phyloP scores from a whole-genome alignment of 2,888 invertebrate species.

The Cerastoderma edule region DNA sequence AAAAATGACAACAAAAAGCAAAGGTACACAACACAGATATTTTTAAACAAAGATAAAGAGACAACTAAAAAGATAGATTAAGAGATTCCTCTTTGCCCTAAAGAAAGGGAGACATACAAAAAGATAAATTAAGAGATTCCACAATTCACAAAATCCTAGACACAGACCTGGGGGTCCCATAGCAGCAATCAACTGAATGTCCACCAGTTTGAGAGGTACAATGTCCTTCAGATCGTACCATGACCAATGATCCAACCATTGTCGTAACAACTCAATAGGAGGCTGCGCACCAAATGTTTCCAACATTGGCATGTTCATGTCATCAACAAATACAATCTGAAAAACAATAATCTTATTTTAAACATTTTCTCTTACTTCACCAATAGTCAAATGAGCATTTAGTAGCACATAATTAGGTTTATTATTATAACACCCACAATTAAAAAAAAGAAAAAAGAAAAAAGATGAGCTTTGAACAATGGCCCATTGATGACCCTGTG shows the following conservation, averaged over 20 bases:
- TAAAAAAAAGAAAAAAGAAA: too few relatives aligned
- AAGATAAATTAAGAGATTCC: neutral
- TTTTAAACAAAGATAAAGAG: too few relatives aligned
- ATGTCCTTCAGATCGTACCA: constrained; percentile 84
- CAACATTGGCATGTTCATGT: constrained; percentile 96
- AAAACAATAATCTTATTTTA: neutral
- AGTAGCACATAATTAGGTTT: too few relatives aligned
- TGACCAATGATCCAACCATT: constrained; percentile 84
- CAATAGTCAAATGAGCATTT: too few relatives aligned
- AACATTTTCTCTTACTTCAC: neutral
- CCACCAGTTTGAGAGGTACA: constrained; percentile 82
- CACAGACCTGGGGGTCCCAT: constrained; percentile 83
- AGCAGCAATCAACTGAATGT: constrained; percentile 83
- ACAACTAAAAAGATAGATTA: too few relatives aligned
- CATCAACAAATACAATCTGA: constrained; percentile 95
- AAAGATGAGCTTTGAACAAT: too few relatives aligned
- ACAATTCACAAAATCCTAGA: too few relatives aligned
- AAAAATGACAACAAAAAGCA: too few relatives aligned
- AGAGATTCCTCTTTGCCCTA: neutral
- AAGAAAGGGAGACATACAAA: neutral
- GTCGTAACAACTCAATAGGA: constrained; percentile 92
- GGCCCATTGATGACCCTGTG: too few relatives aligned
- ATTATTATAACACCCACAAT: too few relatives aligned
- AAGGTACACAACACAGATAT: too few relatives aligned
- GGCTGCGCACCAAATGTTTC: constrained; percentile 97